These are phyloP conservation scores for Chaitophorus viminalis DNA, from an alignment of 2,888 invertebrate genomes.

Conservation along the genomic window DNA sequence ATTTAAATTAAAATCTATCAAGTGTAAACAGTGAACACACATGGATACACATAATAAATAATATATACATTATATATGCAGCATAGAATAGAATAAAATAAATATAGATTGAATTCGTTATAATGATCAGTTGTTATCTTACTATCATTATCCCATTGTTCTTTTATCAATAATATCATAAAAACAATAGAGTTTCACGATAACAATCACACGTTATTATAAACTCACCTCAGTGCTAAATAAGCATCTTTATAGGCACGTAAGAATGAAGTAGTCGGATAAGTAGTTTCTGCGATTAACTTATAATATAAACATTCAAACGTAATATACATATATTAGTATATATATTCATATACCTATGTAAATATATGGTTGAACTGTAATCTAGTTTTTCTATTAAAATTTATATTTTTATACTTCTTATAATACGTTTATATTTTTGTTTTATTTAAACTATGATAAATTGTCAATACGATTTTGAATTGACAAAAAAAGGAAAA, in stretches of 20 bases:
- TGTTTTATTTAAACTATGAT: background rate
- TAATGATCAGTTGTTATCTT: slow-evolving; percentile 45
- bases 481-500: background rate
- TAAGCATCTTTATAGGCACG: slow-evolving; percentile 17
- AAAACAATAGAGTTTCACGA: slow-evolving; percentile 49
- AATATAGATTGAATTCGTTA: slow-evolving; percentile 29
- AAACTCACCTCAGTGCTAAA: slow-evolving; percentile 29
- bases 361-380: background rate
- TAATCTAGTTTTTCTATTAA: background rate
- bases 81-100: background rate
- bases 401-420: background rate
- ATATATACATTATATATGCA: background rate
- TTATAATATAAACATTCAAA: background rate
- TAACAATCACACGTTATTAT: slow-evolving; percentile 41
- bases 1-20: background rate
- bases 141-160: slow-evolving; percentile 47
- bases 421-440: background rate
- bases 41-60: background rate
- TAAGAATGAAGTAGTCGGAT: slow-evolving; percentile 12
- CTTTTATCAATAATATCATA: slow-evolving; percentile 55
- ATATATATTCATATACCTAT: no score
- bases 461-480: background rate
- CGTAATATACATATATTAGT: background rate
- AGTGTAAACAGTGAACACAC: no score
- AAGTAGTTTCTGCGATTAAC: background rate